phyloP scores from a whole-genome alignment of 30 jellyfish, hydroid and myxozoan genomes.

The Aurelia aurita complex sp. Pacific region DNA sequence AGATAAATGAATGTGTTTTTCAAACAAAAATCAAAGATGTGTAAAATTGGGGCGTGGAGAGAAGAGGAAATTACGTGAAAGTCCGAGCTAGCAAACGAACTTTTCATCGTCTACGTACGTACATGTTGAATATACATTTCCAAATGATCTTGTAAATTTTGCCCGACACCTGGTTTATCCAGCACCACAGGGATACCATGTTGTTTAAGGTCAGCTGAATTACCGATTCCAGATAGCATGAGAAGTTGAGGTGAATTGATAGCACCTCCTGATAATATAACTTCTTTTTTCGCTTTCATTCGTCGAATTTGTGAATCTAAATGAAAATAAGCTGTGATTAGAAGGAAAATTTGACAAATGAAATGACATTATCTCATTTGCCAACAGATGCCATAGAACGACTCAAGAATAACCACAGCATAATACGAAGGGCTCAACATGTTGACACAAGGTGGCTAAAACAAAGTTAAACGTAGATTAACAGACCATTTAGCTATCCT shows the following conservation, averaged over 20 bases:
- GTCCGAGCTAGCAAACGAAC: too few species aligned
- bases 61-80: too few species aligned
- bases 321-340: background rate
- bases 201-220: conserved; percentile 43
- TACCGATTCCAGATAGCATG: conserved; percentile 95
- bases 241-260: conserved; percentile 93
- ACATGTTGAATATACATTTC: conserved; percentile 45
- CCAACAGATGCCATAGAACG: too few species aligned
- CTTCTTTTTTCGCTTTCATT: conserved; percentile 50
- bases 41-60: too few species aligned
- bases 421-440: too few species aligned
- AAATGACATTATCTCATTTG: too few species aligned
- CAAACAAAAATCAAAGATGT: too few species aligned
- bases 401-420: too few species aligned
- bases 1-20: too few species aligned
- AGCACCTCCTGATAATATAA: conserved; percentile 71
- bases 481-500: too few species aligned
- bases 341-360: background rate
- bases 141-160: conserved; percentile 91
- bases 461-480: too few species aligned
- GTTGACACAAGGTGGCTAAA: too few species aligned
- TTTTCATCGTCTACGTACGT: conserved; percentile 19
- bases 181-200: conserved; percentile 69
- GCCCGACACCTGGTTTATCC: conserved; percentile 89
- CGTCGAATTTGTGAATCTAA: conserved; percentile 62